Conservation (phyloP, 2,113 vertebrate species). For the Rhinoptilus africanus region DNA sequence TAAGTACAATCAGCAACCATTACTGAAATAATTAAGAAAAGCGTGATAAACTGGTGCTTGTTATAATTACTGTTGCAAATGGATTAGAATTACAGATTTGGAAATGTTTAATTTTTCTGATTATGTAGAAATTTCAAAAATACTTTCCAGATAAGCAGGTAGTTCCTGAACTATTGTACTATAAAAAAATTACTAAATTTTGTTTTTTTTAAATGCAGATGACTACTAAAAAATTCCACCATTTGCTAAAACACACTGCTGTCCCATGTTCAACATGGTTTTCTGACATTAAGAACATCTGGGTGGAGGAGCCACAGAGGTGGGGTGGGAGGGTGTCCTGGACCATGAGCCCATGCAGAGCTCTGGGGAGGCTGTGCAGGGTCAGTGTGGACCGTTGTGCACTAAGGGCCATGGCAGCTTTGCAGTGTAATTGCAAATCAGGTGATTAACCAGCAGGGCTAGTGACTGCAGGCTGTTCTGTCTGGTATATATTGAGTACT, state of each 20-base stretch:
- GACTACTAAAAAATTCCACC: neutral
- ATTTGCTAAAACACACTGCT: neutral
- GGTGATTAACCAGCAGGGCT: neutral
- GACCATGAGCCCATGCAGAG: fast-evolving
- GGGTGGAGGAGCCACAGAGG: neutral
- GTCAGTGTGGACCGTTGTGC: neutral
- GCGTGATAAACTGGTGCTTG: neutral
- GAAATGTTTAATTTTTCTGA: neutral
- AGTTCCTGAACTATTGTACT: neutral
- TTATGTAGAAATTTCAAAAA: neutral
- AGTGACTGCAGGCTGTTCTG: neutral
- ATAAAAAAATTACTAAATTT: neutral
- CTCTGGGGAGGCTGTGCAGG: neutral
- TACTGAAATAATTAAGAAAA: neutral
- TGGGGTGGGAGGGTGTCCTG: neutral
- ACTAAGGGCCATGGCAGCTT: neutral
- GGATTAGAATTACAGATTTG: neutral
- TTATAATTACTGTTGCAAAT: neutral
- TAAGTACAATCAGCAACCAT: neutral
- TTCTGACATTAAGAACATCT: neutral
- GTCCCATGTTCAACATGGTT: neutral
- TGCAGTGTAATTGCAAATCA: neutral
- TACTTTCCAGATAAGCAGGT: neutral
- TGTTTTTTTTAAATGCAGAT: neutral
- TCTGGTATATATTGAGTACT: neutral